Evolutionary conservation across 2,113 vertebrate genomes (phyloP).

Genomic region (Heterotis niloticus): DNA sequence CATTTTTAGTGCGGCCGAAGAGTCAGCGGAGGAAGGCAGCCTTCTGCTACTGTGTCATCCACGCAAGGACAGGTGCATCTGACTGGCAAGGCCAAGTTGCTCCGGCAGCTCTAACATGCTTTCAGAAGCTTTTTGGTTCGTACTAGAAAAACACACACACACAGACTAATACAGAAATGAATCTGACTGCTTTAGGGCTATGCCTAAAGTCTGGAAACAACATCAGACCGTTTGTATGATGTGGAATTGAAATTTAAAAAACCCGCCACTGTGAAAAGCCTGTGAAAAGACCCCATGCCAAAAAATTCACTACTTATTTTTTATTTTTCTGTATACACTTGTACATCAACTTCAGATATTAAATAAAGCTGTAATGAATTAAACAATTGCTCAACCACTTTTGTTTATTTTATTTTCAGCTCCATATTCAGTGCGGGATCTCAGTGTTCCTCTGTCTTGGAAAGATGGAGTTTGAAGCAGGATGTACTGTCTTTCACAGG

Average conservation of each 20-base stretch:
- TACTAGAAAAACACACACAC: neutral
- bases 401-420: no score
- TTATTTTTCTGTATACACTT: no score
- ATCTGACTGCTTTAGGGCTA: neutral
- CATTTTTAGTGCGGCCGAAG: neutral
- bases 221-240: neutral
- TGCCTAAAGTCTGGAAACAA: neutral
- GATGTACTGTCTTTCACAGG: no score
- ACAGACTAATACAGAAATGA: neutral
- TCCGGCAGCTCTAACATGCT: slow-evolving; percentile 11
- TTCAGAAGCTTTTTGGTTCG: neutral
- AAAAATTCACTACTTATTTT: no score
- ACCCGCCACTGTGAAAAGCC: neutral
- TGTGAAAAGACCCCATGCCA: no score
- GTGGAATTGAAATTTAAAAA: neutral
- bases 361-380: no score
- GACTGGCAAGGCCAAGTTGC: neutral
- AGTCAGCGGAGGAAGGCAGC: neutral
- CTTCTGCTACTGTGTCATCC: neutral
- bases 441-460: no score
- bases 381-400: no score
- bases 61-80: neutral
- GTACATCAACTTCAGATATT: no score
- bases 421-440: no score
- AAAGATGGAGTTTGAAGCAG: no score